Evolutionary conservation across 2,113 vertebrate genomes (phyloP), one percentile per base, ranked within the genome.

Genomic region (Nesoenas mayeri): DNA sequence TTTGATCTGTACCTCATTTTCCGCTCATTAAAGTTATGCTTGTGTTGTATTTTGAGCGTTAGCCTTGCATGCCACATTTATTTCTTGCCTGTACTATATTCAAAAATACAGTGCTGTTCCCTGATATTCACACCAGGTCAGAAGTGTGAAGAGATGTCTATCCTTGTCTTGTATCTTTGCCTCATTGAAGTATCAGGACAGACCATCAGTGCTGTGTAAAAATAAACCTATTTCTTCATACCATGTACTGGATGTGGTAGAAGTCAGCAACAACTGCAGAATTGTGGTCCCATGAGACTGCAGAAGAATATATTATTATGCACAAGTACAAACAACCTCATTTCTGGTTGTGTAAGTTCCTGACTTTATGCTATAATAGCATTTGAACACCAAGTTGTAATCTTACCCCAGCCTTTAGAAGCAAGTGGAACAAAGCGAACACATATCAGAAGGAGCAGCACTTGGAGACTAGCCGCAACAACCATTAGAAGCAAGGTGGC

Each of bases 181-280:
- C 72, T 93, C 47, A 7, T 19, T 73, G 58, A 58, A 32, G 28
- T 74, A n/a, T 78, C 75, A n/a, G 86, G 44, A 48, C 53, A 81
- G 77, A 85, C 58, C 50, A 86, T 86, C 51, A 53, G 65, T 51
- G 36, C 66, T 64, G 79, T 57, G 82, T 42, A 93, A 91, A 96
- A 94, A 94, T 94, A 94, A 78, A 74, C 81, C 6, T 64, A 18
- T 96, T 91, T 56, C 78, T 95, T 97, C 86, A 92, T 80, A 15
- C 56, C 38, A 4, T 77, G 15, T 78, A 18, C 56, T 93, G 65
- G 73, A 88, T 67, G 88, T 64, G 50, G 32, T 36, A 77, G 51
- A 77, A 66, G 42, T 50, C 64, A 38, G 62, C 34, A 77, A 66
- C 75, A 69, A 79, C 32, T 50, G 42, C 54, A 32, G 38, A 60